Conservation (phyloP, 1,140 invertebrate genomes). For the Phocides pigmalion region DNA sequence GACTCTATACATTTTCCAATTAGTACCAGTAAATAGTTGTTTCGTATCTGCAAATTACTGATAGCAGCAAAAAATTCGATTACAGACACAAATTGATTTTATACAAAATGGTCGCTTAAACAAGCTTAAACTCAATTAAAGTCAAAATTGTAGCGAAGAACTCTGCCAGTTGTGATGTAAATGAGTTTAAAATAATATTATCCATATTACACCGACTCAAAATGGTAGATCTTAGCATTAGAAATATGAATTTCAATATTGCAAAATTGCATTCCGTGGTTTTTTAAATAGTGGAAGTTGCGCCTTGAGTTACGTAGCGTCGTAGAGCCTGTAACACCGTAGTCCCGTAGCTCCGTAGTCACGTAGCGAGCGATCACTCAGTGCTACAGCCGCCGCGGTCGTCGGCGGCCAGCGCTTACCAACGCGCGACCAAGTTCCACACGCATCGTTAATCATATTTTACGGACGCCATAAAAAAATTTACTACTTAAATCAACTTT, state of each 20-base stretch:
- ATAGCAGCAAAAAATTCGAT: neutral
- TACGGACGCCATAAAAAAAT: slow-evolving; percentile 68
- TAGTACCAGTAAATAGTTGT: neutral
- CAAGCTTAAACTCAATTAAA: slow-evolving; percentile 2
- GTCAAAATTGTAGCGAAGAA: neutral
- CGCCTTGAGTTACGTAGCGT: neutral
- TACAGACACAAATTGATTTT: neutral
- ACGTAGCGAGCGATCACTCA: slow-evolving; percentile 40
- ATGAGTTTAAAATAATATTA: no score
- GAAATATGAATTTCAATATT: no score
- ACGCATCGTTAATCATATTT: slow-evolving; percentile 64
- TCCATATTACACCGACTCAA: no score
- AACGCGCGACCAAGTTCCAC: slow-evolving; percentile 45
- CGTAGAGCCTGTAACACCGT: slow-evolving; percentile 3
- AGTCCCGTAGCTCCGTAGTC: slow-evolving; percentile 41
- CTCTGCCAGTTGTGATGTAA: neutral
- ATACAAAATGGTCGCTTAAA: neutral
- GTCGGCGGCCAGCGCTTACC: slow-evolving; percentile 46
- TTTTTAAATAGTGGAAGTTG: neutral
- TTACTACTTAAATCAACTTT: slow-evolving; percentile 54
- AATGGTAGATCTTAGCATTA: no score
- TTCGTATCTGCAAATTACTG: neutral
- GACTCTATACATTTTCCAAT: slow-evolving; percentile 4
- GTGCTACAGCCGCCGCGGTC: slow-evolving; percentile 57
- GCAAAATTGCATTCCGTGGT: no score